Conservation (phyloP, 2,888 invertebrate genomes). For the Ormyrus rosae region DNA sequence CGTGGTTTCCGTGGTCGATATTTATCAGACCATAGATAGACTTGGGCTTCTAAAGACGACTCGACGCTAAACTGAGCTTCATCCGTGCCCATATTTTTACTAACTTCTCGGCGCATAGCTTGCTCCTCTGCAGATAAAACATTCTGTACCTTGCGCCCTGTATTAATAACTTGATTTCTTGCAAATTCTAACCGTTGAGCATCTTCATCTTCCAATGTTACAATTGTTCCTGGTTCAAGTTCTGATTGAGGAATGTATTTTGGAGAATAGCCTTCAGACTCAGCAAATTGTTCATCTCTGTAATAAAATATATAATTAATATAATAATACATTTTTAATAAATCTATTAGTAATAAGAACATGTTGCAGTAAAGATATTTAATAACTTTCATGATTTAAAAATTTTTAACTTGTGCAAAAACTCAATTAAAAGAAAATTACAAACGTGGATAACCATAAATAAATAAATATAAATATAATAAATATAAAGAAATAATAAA, state of each 20-base stretch:
- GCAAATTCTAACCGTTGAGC: constrained; percentile 84
- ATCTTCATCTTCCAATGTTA: constrained; percentile 87
- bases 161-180: constrained; percentile 81
- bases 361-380: background rate
- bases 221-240: constrained; percentile 86
- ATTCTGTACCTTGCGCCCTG: constrained; percentile 79
- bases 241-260: constrained; percentile 80
- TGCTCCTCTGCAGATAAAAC: constrained; percentile 78
- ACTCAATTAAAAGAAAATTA: background rate
- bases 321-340: background rate
- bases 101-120: constrained; percentile 87
- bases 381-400: no score
- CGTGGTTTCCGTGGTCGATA: constrained; percentile 97
- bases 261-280: constrained; percentile 91
- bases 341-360: background rate
- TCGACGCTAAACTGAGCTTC: constrained; percentile 96
- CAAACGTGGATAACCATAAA: background rate
- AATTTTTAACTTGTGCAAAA: background rate
- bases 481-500: constrained; percentile 16
- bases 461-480: constrained; percentile 2
- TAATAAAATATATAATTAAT: constrained; percentile 18
- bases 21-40: constrained; percentile 98
- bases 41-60: constrained; percentile 89
- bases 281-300: constrained; percentile 58
- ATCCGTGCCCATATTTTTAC: constrained; percentile 89